Evolutionary conservation across 2,888 invertebrate genomes (phyloP).

Genomic region (Hyles lineata): DNA sequence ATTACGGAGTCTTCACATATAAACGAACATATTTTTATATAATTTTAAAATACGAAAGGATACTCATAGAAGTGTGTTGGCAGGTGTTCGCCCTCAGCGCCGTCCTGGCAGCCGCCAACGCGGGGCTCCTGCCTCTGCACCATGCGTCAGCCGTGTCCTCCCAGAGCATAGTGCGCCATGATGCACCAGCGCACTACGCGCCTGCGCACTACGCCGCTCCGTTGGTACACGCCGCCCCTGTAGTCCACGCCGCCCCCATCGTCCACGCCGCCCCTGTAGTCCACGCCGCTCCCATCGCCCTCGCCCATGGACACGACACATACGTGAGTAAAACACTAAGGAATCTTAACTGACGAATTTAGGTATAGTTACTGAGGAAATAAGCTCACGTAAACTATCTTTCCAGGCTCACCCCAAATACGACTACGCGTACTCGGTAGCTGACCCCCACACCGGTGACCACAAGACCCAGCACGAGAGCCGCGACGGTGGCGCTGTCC

Average conservation of each 20-base stretch:
- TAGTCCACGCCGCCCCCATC: conserved; percentile 60
- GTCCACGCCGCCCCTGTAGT: conserved; percentile 62
- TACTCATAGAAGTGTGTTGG: conserved; percentile 35
- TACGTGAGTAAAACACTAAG: conserved; percentile 61
- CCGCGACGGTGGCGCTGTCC: conserved; percentile 87
- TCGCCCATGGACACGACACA: conserved; percentile 63
- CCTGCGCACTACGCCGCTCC: conserved; percentile 70
- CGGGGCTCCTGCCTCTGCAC: conserved; percentile 80
- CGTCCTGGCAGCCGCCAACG: conserved; percentile 81
- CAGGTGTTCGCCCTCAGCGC: conserved; percentile 78
- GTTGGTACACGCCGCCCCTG: conserved; percentile 61
- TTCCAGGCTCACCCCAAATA: conserved; percentile 85
- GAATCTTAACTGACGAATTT: conserved; percentile 4
- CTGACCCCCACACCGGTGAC: conserved; percentile 86
- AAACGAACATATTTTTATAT: too few relatives aligned
- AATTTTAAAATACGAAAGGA: not conserved
- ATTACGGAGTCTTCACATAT: too few relatives aligned
- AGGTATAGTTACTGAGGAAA: conserved; percentile 25
- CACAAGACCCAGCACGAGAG: conserved; percentile 86
- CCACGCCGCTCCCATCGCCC: conserved; percentile 60
- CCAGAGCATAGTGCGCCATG: conserved; percentile 80
- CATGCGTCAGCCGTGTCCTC: conserved; percentile 77
- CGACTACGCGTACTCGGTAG: conserved; percentile 86
- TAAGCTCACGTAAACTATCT: conserved; percentile 5
- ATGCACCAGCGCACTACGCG: conserved; percentile 70